Evolutionary conservation across 2,888 invertebrate species (phyloP).

Genomic region (Diadegma fenestrale): DNA sequence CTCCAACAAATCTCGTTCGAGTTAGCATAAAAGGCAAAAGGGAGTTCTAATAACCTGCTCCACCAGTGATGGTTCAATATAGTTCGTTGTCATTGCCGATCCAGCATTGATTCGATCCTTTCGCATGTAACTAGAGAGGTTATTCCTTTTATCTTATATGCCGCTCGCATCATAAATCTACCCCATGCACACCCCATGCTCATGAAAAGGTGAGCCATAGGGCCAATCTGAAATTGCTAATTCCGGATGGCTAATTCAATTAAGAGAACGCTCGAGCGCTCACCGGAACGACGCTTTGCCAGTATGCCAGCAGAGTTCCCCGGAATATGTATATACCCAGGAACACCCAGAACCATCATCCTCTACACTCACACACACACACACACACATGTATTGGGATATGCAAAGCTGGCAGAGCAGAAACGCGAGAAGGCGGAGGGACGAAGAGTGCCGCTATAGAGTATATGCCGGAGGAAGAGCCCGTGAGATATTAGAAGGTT

Average conservation of each 20-base stretch:
- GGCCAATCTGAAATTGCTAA: slow-evolving; percentile 82
- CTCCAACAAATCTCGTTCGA: slow-evolving; percentile 28
- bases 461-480: slow-evolving; percentile 49
- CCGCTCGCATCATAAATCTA: background rate
- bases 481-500: slow-evolving; percentile 70
- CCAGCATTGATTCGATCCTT: slow-evolving; percentile 43
- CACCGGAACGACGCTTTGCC: slow-evolving; percentile 57
- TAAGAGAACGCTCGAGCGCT: slow-evolving; percentile 79
- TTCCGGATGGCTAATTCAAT: slow-evolving; percentile 83
- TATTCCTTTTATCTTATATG: slow-evolving; percentile 3
- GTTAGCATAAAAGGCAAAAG: slow-evolving; percentile 16
- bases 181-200: slow-evolving; percentile 16
- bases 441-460: background rate
- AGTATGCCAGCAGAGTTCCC: slow-evolving; percentile 32
- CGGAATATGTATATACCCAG: slow-evolving; percentile 29
- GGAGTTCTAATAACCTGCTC: no score
- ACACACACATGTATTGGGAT: background rate
- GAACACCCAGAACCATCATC: slow-evolving; percentile 47
- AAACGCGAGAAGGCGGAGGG: slow-evolving; percentile 37
- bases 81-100: slow-evolving; percentile 53
- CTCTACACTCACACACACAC: background rate
- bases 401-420: slow-evolving; percentile 29
- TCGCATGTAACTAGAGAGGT: slow-evolving; percentile 4
- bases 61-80: slow-evolving; percentile 36
- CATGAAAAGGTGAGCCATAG: slow-evolving; percentile 68